Evolutionary conservation across 2,888 invertebrate species (phyloP).

Genomic region (Drosophila antonietae): DNA sequence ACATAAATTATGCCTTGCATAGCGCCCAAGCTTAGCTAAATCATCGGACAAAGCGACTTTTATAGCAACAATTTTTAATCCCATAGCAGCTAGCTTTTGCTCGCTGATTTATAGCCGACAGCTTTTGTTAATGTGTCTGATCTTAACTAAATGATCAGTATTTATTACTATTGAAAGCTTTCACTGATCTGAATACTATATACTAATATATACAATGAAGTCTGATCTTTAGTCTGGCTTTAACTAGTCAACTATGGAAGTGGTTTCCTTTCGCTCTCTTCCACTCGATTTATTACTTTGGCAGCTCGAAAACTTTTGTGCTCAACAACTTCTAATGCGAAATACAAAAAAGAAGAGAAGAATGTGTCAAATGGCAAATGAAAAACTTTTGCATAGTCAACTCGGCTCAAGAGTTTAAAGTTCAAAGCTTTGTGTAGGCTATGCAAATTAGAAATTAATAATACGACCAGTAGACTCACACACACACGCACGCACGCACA

Average conservation of each 20-base stretch:
- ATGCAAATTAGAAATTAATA: constrained; percentile 80
- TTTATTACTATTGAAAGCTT: neutral
- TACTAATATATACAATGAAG: neutral
- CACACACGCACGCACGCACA: constrained; percentile 21
- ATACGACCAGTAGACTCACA: constrained; percentile 48
- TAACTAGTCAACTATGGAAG: constrained; percentile 19
- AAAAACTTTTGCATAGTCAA: constrained; percentile 71
- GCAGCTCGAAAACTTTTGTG: constrained; percentile 58
- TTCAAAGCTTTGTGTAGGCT: constrained; percentile 77
- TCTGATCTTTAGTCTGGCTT: neutral
- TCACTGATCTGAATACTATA: neutral
- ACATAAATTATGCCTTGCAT: constrained; percentile 36
- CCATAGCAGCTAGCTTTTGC: constrained; percentile 6
- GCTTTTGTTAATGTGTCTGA: neutral
- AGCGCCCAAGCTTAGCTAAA: constrained; percentile 44
- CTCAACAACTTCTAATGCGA: constrained; percentile 18
- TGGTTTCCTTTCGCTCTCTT: constrained; percentile 35
- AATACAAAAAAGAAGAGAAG: constrained; percentile 18
- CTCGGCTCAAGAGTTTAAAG: constrained; percentile 67
- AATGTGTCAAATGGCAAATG: constrained; percentile 7
- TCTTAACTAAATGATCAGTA: neutral
- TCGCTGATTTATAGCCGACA: constrained; percentile 13
- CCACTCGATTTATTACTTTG: constrained; percentile 74
- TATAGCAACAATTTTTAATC: constrained; percentile 27
- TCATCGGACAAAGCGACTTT: constrained; percentile 33